phyloP scores from a whole-genome alignment of 1,140 invertebrate species.

The Samia ricini region DNA sequence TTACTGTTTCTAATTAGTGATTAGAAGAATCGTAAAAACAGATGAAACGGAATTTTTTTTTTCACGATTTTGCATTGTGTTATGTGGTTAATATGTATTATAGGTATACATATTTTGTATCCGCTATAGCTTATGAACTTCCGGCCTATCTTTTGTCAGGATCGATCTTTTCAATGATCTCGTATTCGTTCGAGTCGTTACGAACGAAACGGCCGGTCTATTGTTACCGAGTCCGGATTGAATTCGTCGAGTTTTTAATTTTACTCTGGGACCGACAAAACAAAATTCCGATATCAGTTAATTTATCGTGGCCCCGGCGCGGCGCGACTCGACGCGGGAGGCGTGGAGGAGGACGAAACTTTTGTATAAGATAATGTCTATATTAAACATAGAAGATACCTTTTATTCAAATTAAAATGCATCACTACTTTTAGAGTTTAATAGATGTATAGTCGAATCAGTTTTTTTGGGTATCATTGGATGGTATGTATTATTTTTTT shows the following conservation, averaged over 20 bases:
- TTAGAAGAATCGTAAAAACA: no score
- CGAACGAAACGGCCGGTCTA: constrained; percentile 25
- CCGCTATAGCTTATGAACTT: not conserved
- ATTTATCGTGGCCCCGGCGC: not conserved
- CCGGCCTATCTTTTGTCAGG: not conserved
- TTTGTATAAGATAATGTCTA: constrained; percentile 2
- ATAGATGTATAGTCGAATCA: no score
- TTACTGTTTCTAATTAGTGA: no score
- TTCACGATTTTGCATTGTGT: no score
- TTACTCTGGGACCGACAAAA: not conserved
- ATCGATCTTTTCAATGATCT: constrained; percentile 13
- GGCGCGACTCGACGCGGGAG: no score
- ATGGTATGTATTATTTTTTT: no score
- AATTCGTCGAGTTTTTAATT: constrained; percentile 35
- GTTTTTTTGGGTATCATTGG: no score
- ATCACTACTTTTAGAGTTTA: not conserved
- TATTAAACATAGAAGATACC: not conserved
- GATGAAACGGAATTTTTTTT: no score
- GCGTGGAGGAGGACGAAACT: not conserved
- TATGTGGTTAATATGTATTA: no score
- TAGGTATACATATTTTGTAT: not conserved
- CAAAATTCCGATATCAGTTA: constrained; percentile 5
- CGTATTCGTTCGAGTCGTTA: constrained; percentile 13
- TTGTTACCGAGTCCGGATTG: constrained; percentile 32
- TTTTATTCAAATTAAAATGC: not conserved